Conservation (phyloP, 2,113 vertebrate species). For the Jaculus jaculus region DNA sequence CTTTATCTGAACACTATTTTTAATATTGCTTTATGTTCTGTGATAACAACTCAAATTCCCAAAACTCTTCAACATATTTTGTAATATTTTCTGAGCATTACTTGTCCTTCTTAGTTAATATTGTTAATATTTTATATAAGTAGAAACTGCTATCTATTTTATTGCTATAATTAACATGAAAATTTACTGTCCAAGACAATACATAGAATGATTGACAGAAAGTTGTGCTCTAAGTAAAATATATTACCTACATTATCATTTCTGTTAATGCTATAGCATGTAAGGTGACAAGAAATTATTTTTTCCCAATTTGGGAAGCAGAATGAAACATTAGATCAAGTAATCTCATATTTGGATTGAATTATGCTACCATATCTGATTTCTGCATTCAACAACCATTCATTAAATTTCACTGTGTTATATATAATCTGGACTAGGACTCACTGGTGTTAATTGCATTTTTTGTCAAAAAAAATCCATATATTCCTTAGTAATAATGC, state of each 20-base stretch:
- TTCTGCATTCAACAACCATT: neutral
- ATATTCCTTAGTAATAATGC: neutral
- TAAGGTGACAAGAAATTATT: neutral
- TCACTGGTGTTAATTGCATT: neutral
- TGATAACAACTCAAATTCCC: neutral
- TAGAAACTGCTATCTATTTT: neutral
- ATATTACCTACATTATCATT: neutral
- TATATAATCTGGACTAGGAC: neutral
- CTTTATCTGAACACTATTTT: neutral
- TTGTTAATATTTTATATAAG: constrained; percentile 13
- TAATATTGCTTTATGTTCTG: neutral
- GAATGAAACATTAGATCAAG: neutral
- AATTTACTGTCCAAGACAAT: neutral
- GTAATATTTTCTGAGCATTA: neutral
- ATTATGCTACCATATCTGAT: neutral
- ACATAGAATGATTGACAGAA: neutral
- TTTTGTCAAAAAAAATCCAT: neutral
- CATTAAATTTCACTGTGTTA: neutral
- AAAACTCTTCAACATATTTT: neutral
- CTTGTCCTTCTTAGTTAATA: neutral
- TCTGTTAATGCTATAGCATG: neutral
- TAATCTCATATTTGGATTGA: neutral
- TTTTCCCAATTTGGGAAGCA: neutral
- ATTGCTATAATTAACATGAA: neutral
- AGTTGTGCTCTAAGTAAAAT: neutral